Evolutionary conservation across 2,113 vertebrate genomes (phyloP).

Genomic region (Rhombomys opimus): DNA sequence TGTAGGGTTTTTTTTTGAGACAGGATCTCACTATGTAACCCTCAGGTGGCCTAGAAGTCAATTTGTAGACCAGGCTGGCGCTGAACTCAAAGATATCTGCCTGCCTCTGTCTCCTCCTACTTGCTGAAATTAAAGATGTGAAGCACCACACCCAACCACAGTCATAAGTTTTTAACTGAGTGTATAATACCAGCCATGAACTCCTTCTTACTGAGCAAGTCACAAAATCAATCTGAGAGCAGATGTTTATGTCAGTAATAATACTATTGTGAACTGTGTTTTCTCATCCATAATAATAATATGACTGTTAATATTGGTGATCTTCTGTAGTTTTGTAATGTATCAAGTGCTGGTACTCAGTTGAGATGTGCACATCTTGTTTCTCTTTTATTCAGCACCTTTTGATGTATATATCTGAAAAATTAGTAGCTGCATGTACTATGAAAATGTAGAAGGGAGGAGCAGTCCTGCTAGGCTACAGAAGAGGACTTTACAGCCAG

Average conservation of each 20-base stretch:
- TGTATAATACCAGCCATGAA: background rate
- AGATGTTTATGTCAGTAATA: background rate
- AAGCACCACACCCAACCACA: background rate
- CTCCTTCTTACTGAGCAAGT: background rate
- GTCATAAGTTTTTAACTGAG: background rate
- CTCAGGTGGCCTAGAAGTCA: too few species aligned
- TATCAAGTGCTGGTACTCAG: background rate
- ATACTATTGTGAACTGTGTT: background rate
- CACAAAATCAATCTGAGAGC: background rate
- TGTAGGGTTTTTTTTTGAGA: background rate
- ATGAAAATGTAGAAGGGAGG: background rate
- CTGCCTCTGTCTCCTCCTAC: background rate
- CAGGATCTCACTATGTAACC: background rate
- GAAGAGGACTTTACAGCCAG: too few species aligned
- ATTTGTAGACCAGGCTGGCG: background rate
- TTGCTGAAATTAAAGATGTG: background rate
- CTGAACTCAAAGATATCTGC: background rate
- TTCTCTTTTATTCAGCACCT: constrained; percentile 13
- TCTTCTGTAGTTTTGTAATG: background rate
- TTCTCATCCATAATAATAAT: background rate
- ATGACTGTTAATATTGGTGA: constrained; percentile 8
- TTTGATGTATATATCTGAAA: background rate
- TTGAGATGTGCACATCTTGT: background rate
- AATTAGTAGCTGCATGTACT: background rate
- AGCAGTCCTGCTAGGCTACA: too few species aligned